Conservation (phyloP, 2,797 vertebrate genomes). For the Monodelphis domestica region DNA sequence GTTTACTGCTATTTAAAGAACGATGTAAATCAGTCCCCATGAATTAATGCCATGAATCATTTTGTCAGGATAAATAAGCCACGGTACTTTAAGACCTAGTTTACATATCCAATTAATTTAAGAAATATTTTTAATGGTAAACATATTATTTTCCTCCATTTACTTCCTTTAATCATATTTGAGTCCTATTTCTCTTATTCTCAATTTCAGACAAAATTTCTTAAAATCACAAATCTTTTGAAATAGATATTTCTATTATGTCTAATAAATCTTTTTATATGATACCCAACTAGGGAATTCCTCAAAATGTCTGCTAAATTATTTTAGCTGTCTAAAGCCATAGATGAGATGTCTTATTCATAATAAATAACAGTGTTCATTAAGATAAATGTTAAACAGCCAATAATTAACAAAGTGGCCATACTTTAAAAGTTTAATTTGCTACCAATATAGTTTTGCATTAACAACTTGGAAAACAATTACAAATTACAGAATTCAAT, state of each 20-base stretch:
- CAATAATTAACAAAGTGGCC: slow-evolving; percentile 69
- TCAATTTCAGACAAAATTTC: not conserved
- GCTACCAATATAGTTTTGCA: slow-evolving; percentile 53
- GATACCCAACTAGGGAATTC: slow-evolving; percentile 29
- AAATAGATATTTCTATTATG: not conserved
- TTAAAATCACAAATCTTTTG: not conserved
- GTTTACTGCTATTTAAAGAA: not conserved
- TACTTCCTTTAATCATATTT: not conserved
- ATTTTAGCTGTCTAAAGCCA: slow-evolving; percentile 56
- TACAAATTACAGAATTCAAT: slow-evolving; percentile 78
- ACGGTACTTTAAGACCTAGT: not conserved
- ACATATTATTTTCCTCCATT: not conserved
- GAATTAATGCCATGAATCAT: not conserved
- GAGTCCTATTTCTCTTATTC: not conserved
- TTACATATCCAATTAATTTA: not conserved
- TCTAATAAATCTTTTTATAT: not conserved
- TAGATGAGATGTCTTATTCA: slow-evolving; percentile 45
- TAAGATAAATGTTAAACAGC: slow-evolving; percentile 74
- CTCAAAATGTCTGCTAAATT: slow-evolving; percentile 47
- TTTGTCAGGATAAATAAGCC: not conserved
- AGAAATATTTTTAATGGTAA: not conserved
- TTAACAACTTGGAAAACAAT: slow-evolving; percentile 80
- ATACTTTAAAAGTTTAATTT: slow-evolving; percentile 78
- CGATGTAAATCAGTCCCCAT: not conserved
- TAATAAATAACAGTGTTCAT: slow-evolving; percentile 49